phyloP scores from a whole-genome alignment of 2,113 vertebrate species.

The Arizona elegans region DNA sequence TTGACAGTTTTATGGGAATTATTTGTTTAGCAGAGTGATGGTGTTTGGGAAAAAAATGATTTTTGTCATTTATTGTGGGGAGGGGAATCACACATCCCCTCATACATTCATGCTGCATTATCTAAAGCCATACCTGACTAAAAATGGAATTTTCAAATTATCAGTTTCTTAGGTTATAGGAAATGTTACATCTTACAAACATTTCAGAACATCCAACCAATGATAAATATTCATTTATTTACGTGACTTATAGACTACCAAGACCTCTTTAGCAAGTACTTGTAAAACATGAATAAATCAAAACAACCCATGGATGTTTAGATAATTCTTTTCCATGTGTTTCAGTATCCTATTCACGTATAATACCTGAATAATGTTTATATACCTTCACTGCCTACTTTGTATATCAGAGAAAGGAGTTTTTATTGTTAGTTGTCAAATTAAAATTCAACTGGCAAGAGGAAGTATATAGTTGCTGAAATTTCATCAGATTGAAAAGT shows the following conservation, averaged over 20 bases:
- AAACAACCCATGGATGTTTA: background rate
- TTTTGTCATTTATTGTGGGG: background rate
- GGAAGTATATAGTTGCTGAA: background rate
- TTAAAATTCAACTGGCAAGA: background rate
- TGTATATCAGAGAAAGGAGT: background rate
- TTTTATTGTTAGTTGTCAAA: background rate
- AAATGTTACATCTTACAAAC: background rate
- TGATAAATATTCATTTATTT: background rate
- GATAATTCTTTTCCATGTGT: background rate
- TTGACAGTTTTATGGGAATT: too few relatives aligned
- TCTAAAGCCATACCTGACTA: background rate
- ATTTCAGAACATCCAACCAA: background rate
- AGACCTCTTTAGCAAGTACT: background rate
- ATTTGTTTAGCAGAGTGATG: too few relatives aligned
- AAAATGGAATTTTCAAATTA: background rate
- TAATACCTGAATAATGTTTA: background rate
- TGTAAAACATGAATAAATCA: background rate
- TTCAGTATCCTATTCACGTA: background rate
- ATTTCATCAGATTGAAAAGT: background rate
- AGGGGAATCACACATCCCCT: background rate
- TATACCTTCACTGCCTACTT: background rate
- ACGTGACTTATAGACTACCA: background rate
- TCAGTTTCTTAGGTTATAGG: background rate
- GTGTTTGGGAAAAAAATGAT: background rate
- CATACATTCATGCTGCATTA: background rate